Conservation (phyloP, 30 jellyfish, hydroid and myxozoan genomes). For the Aurelia sp. region DNA sequence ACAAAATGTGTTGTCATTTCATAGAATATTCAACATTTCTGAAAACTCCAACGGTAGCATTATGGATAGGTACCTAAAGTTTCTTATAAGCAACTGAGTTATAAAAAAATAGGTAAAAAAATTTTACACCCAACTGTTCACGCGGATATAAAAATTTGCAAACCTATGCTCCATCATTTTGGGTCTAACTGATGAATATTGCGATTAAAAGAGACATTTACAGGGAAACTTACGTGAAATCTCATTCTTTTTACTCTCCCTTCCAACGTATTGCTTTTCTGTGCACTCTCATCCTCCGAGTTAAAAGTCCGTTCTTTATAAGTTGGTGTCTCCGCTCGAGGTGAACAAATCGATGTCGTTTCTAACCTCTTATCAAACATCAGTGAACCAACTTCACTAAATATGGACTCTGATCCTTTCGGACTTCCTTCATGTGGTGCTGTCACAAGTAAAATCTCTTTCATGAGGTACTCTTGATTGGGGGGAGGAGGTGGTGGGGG, state of each 20-base stretch:
- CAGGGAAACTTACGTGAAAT: slow-evolving; percentile 70
- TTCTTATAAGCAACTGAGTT: too few species aligned
- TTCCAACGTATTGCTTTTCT: slow-evolving; percentile 49
- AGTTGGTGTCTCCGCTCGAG: slow-evolving; percentile 94
- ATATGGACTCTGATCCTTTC: slow-evolving; percentile 79
- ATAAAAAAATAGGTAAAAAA: too few species aligned
- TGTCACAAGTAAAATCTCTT: slow-evolving; percentile 88
- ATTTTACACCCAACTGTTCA: too few species aligned
- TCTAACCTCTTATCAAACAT: slow-evolving; percentile 88
- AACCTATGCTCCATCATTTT: too few species aligned
- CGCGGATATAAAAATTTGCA: too few species aligned
- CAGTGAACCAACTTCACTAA: slow-evolving; percentile 97
- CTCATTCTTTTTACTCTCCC: slow-evolving; percentile 83
- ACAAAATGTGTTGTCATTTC: too few species aligned
- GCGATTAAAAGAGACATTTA: too few species aligned
- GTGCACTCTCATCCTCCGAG: slow-evolving; percentile 52
- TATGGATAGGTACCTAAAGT: too few species aligned
- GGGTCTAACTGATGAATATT: too few species aligned
- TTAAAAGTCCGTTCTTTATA: slow-evolving; percentile 29
- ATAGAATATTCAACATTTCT: too few species aligned
- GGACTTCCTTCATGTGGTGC: slow-evolving; percentile 89
- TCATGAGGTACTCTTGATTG: slow-evolving; percentile 86
- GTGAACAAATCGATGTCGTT: slow-evolving; percentile 80
- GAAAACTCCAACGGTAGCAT: too few species aligned
- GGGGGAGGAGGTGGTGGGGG: slow-evolving; percentile 97